These are phyloP conservation scores for Pinctada fucata DNA, from an alignment of 2,888 invertebrate species.

Conservation along the genomic window DNA sequence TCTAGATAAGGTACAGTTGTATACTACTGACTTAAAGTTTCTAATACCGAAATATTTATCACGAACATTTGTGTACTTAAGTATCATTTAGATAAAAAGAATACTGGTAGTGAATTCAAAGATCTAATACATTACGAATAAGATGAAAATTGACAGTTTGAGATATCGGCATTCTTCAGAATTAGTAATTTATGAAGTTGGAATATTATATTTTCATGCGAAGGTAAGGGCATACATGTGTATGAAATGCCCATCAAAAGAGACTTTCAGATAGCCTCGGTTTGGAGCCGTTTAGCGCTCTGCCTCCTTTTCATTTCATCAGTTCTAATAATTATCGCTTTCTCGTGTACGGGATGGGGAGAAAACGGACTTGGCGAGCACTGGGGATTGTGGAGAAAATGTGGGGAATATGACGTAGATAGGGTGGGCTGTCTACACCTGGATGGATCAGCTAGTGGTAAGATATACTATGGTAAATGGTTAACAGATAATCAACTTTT, in stretches of 20 bases:
- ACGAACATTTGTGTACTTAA: too few species aligned
- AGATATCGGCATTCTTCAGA: too few species aligned
- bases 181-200: too few species aligned
- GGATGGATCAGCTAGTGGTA: constrained; percentile 24
- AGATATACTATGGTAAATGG: neutral
- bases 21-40: too few species aligned
- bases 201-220: too few species aligned
- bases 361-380: neutral
- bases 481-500: neutral
- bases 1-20: too few species aligned
- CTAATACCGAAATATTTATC: too few species aligned
- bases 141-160: too few species aligned
- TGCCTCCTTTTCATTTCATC: neutral
- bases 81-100: too few species aligned
- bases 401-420: neutral
- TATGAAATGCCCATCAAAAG: neutral
- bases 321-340: neutral
- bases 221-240: too few species aligned
- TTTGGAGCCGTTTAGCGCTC: neutral
- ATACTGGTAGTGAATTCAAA: too few species aligned
- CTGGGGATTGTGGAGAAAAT: constrained; percentile 25
- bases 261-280: neutral
- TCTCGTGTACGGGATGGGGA: constrained; percentile 7
- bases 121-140: too few species aligned
- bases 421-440: neutral